Evolutionary conservation across 2,113 vertebrate genomes (phyloP), one percentile per base, ranked within the genome.

Genomic region (Alectura lathami): DNA sequence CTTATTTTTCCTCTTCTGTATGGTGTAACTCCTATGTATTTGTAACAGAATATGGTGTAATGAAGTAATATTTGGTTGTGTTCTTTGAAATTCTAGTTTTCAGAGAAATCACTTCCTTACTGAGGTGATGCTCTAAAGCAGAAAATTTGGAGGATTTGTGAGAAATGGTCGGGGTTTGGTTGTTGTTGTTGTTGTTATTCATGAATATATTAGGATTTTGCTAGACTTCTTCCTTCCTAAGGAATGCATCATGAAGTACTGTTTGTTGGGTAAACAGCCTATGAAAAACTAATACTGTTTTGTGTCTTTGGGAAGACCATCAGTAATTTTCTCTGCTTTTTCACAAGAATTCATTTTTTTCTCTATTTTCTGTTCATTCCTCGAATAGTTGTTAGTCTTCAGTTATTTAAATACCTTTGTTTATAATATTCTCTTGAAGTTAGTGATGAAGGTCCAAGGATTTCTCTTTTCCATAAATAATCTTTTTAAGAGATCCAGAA

Each of bases 141-240:
- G 57, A 9, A 53, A 1, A 1, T 12, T 9, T 22, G 24, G 23
- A 23, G n/a, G 1, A 11, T 57, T 6, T 29, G 23, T 45, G 79
- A 75, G 36, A 83, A 88, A 56, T 12, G 0, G 3, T 6, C 9
- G 11, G 11, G 6, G 3, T 3, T 4, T n/a, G n/a, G n/a, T n/a
- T n/a, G n/a, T n/a, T 56, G 4, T 8, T 30, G 6, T 57, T n/a
- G 32, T 72, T 63, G 10, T 63, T 40, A 48, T 57, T 76, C 7
- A 1, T 68, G 2, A 56, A 50, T 10, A 5, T 36, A 26, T 21
- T n/a, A 47, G 17, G 45, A 7, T 62, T 78, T 17, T 54, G 77
- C 8, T 53, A 40, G 57, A 38, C 2, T 2, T 6, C 14, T 50
- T 66, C n/a, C 23, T 42, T 83, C 50, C 27, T 59, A 22, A 13